Percentiles rank a stretch among this genome's conserved stretches.
Evolutionary conservation across 1,140 invertebrate genomes (phyloP).

Genomic region (Sitophilus oryzae): DNA sequence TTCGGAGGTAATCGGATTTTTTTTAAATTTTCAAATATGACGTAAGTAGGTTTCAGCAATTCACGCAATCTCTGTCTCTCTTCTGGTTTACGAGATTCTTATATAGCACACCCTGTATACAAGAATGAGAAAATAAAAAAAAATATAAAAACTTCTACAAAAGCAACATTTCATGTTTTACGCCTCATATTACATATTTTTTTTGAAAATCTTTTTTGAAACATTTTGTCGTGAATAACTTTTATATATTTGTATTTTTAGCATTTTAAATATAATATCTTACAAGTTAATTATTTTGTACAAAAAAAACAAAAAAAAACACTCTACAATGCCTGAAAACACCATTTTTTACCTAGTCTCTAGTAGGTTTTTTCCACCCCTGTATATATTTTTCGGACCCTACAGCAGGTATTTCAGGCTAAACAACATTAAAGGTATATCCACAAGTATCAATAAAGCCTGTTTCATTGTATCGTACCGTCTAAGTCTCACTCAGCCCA

Average conservation of each 20-base stretch:
- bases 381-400: too few relatives aligned
- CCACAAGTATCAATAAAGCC: too few relatives aligned
- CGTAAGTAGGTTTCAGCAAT: too few relatives aligned
- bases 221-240: constrained; percentile 2
- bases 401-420: background rate
- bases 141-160: background rate
- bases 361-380: too few relatives aligned
- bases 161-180: background rate
- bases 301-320: background rate
- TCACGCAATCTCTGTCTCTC: too few relatives aligned
- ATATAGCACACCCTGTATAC: background rate
- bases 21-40: too few relatives aligned
- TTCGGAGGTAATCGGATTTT: too few relatives aligned
- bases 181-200: background rate
- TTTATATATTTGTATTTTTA: background rate
- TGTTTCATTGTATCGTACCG: too few relatives aligned
- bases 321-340: background rate
- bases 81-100: background rate
- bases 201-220: background rate
- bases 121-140: background rate
- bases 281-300: constrained; percentile 9
- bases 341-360: too few relatives aligned
- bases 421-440: background rate
- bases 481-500: too few relatives aligned
- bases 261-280: constrained; percentile 10